Conservation (phyloP, 2,113 vertebrate species). For the Erythrolamprus reginae region DNA sequence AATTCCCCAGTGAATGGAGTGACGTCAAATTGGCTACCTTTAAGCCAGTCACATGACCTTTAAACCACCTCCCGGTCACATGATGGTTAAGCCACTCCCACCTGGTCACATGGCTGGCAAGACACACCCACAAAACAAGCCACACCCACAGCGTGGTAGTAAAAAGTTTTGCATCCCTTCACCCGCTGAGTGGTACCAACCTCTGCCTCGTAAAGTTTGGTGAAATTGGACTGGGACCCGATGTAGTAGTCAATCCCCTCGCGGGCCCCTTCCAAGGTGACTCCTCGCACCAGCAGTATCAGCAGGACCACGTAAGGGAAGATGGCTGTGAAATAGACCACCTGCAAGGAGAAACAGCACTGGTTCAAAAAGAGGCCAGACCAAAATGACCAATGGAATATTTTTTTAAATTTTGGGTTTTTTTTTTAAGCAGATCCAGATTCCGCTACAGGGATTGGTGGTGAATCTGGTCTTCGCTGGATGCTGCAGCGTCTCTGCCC, state of each 20-base stretch:
- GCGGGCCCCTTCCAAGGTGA: slow-evolving; percentile 86
- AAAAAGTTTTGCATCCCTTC: no score
- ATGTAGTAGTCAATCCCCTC: slow-evolving; percentile 91
- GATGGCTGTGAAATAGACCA: slow-evolving; percentile 92
- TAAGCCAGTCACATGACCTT: no score
- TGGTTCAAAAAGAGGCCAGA: not conserved
- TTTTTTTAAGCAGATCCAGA: not conserved
- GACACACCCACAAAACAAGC: no score
- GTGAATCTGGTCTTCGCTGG: not conserved
- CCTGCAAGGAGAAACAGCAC: slow-evolving; percentile 65
- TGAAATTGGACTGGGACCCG: slow-evolving; percentile 83
- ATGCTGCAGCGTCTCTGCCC: not conserved
- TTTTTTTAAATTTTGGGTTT: not conserved
- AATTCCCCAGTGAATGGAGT: no score
- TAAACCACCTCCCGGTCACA: no score
- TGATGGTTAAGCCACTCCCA: no score
- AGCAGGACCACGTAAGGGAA: slow-evolving; percentile 88
- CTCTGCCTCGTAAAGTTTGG: slow-evolving; percentile 85
- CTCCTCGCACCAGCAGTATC: slow-evolving; percentile 84
- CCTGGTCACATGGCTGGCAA: no score
- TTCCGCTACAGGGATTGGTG: not conserved
- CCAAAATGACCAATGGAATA: not conserved
- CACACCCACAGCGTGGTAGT: no score
- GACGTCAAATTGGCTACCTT: no score
- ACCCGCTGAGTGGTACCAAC: slow-evolving; percentile 60